Conservation (phyloP, 2,113 vertebrate species). For the Ondatra zibethicus region DNA sequence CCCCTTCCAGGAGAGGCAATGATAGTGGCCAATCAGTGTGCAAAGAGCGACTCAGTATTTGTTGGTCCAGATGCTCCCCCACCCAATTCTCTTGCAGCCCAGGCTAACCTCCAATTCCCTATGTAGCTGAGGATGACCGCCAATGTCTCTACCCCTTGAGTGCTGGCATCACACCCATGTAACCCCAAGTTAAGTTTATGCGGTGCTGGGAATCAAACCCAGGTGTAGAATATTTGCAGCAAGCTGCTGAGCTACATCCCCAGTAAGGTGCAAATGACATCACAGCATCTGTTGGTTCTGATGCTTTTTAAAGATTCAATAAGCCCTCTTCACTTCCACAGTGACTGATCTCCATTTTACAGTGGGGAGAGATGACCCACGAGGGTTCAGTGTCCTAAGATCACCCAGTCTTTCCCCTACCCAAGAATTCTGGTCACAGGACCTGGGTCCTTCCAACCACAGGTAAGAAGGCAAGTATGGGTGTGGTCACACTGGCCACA, state of each 20-base stretch:
- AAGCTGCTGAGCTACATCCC: neutral
- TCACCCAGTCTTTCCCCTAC: neutral
- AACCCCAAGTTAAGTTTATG: neutral
- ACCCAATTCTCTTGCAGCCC: neutral
- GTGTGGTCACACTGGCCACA: neutral
- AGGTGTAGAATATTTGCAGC: neutral
- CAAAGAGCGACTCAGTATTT: neutral
- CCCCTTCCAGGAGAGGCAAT: neutral
- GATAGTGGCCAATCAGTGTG: neutral
- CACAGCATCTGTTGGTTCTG: neutral
- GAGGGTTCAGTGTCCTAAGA: neutral
- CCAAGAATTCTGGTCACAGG: neutral
- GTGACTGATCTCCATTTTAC: neutral
- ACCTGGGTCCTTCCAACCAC: accelerated
- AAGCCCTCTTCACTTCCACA: neutral
- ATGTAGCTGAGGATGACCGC: neutral
- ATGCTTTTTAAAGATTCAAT: neutral
- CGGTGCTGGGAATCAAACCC: neutral
- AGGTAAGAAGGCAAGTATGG: neutral
- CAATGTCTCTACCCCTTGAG: neutral
- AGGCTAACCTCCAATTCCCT: neutral
- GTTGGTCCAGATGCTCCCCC: neutral
- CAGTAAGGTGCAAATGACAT: neutral
- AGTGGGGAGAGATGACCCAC: neutral
- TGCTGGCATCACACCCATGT: neutral